Conservation (phyloP, 2,797 vertebrate species). For the Gephyroberyx darwinii region DNA sequence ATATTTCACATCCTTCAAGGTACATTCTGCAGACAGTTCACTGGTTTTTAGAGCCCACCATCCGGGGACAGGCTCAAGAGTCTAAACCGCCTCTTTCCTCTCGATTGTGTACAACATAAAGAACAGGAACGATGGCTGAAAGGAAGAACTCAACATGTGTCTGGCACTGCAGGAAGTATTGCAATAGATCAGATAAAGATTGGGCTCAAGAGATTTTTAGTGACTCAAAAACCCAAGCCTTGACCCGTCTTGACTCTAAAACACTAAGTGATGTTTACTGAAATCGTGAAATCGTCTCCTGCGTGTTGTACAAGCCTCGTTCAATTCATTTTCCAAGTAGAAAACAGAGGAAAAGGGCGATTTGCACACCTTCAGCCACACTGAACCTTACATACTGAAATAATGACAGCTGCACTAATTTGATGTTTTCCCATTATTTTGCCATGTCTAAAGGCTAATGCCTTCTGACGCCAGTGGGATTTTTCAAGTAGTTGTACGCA, state of each 20-base stretch:
- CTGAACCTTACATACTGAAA: conserved; percentile 55
- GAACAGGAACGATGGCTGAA: conserved; percentile 49
- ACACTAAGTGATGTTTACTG: conserved; percentile 26
- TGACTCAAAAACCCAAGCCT: conserved; percentile 40
- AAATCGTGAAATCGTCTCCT: conserved; percentile 22
- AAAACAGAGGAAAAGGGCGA: conserved; percentile 79
- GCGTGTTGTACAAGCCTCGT: conserved; percentile 25
- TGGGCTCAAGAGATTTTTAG: conserved; percentile 61
- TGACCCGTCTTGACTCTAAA: conserved; percentile 36
- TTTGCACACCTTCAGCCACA: conserved; percentile 87
- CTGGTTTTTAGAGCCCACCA: conserved; percentile 87
- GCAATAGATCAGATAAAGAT: conserved; percentile 37
- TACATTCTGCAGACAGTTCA: conserved; percentile 89
- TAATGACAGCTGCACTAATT: conserved; percentile 29
- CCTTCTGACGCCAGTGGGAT: conserved; percentile 26
- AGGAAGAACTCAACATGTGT: conserved; percentile 61
- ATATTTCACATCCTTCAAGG: conserved; percentile 98
- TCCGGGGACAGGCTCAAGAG: conserved; percentile 92
- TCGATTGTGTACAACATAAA: conserved; percentile 55
- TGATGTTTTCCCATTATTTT: conserved; percentile 27
- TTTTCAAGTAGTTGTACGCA: conserved; percentile 16
- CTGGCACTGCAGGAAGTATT: conserved; percentile 53
- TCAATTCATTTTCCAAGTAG: conserved; percentile 34
- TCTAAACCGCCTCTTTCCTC: conserved; percentile 84
- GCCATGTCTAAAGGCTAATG: conserved; percentile 23